Percentiles rank a stretch among this genome's conserved stretches.
phyloP scores from a whole-genome alignment of 2,113 vertebrate species.

The Perca flavescens region DNA sequence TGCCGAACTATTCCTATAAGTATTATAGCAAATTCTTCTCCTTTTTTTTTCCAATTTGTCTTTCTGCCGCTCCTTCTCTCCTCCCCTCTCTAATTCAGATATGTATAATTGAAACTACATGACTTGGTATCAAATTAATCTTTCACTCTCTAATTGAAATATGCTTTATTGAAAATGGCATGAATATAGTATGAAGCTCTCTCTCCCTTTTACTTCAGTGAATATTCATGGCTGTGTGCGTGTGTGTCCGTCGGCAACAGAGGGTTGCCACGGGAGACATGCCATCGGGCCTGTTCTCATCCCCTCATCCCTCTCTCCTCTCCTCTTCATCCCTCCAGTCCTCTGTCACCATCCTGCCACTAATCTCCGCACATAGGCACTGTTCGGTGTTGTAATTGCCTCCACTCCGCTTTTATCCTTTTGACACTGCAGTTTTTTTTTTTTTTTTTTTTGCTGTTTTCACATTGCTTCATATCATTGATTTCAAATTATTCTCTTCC shows the following conservation, averaged over 20 bases:
- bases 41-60: slow-evolving; percentile 25
- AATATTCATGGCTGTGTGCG: slow-evolving; percentile 67
- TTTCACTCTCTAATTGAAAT: slow-evolving; percentile 67
- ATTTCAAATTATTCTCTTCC: background rate
- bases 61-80: slow-evolving; percentile 11
- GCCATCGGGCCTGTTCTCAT: slow-evolving; percentile 53
- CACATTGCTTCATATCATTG: background rate
- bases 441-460: background rate
- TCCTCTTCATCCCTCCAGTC: slow-evolving; percentile 69
- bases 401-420: background rate
- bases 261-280: slow-evolving; percentile 77
- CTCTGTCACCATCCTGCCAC: slow-evolving; percentile 37
- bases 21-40: slow-evolving; percentile 14
- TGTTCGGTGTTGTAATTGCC: slow-evolving; percentile 8
- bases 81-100: slow-evolving; percentile 56
- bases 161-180: slow-evolving; percentile 77
- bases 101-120: slow-evolving; percentile 73
- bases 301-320: slow-evolving; percentile 66
- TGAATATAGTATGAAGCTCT: slow-evolving; percentile 70
- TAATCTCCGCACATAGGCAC: slow-evolving; percentile 43
- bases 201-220: slow-evolving; percentile 52
- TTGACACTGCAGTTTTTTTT: background rate
- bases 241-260: slow-evolving; percentile 60
- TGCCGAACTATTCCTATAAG: background rate
- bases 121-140: slow-evolving; percentile 70